Conservation (phyloP, 2,113 vertebrate species). For the Bothrops jararaca region DNA sequence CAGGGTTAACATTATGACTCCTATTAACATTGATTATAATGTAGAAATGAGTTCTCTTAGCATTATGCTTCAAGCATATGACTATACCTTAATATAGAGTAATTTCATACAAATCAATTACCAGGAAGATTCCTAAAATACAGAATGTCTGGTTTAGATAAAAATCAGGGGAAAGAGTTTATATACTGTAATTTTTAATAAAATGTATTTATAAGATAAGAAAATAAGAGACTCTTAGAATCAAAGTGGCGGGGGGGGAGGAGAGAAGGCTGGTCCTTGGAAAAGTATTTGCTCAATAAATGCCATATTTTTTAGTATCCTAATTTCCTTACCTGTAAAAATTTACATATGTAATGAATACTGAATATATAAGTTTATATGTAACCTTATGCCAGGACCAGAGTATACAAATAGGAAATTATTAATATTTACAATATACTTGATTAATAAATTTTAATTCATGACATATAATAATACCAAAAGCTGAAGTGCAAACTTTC, state of each 20-base stretch:
- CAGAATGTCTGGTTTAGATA: not conserved
- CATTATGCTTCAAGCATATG: not conserved
- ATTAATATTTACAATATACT: not conserved
- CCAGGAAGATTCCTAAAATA: not conserved
- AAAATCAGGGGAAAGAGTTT: not conserved
- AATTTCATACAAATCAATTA: not conserved
- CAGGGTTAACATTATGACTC: not conserved
- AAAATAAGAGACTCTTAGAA: not conserved
- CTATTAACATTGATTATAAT: constrained; percentile 10
- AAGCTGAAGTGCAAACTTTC: not conserved
- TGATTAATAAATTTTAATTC: not conserved
- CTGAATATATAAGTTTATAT: not conserved
- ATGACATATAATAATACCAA: not conserved
- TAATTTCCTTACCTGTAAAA: not conserved
- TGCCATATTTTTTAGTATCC: not conserved
- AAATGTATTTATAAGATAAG: not conserved
- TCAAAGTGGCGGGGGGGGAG: not conserved
- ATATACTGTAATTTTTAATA: not conserved
- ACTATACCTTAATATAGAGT: not conserved
- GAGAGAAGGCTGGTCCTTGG: not conserved
- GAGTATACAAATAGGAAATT: not conserved
- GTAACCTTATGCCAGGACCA: not conserved
- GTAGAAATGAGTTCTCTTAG: not conserved
- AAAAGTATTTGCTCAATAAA: not conserved
- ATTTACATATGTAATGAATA: not conserved